These are phyloP conservation scores for Cyanoramphus novaezelandiae DNA, from an alignment of 2,113 vertebrate species.

Conservation along the genomic window DNA sequence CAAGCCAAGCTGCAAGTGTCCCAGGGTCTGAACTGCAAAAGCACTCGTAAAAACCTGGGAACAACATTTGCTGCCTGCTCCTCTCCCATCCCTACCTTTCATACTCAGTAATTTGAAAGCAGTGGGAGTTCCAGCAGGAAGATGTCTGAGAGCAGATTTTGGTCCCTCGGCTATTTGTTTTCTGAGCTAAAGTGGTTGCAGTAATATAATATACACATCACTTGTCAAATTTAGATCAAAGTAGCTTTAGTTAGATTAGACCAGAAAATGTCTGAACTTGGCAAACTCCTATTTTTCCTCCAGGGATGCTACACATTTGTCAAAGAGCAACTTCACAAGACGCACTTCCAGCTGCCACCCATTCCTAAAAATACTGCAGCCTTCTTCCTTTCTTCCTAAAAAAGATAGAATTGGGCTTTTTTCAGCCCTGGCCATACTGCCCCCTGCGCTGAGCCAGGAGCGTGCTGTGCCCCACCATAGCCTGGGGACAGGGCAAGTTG, in stretches of 20 bases:
- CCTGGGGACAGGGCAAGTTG: neutral
- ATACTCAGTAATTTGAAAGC: neutral
- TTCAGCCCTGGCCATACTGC: neutral
- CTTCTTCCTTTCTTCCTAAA: neutral
- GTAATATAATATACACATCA: conserved; percentile 27
- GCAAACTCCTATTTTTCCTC: conserved; percentile 31
- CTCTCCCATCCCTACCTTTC: neutral
- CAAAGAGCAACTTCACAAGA: conserved; percentile 3
- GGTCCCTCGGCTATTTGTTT: conserved; percentile 37
- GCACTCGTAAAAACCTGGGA: neutral
- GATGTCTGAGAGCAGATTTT: conserved; percentile 1
- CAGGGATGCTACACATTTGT: neutral
- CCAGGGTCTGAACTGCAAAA: neutral
- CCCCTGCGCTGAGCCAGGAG: rapidly evolving
- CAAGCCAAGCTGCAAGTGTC: rapidly evolving
- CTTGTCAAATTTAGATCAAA: conserved; percentile 57
- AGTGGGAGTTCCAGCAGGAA: neutral
- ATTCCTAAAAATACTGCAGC: neutral
- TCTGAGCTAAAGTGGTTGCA: conserved; percentile 21
- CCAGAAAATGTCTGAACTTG: conserved; percentile 17
- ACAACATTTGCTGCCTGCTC: neutral
- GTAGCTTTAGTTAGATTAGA: conserved; percentile 4
- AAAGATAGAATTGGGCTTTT: neutral
- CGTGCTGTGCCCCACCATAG: rapidly evolving
- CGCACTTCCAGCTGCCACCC: neutral